Evolutionary conservation across 2,888 invertebrate species (phyloP).

Genomic region (Drosophila suboccidentalis): DNA sequence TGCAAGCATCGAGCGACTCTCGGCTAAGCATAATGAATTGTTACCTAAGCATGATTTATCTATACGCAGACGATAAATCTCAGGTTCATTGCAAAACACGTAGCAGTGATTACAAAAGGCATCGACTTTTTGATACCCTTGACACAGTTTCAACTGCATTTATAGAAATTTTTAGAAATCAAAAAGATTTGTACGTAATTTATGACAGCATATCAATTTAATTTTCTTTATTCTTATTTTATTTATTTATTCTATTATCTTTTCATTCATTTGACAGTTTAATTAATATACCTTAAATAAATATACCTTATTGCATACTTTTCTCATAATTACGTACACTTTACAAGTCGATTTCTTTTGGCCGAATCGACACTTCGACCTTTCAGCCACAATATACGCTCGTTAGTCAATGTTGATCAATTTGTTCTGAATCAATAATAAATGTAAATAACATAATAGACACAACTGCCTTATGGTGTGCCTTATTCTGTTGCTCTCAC

Average conservation of each 20-base stretch:
- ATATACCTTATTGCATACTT: slow-evolving; percentile 15
- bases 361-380: slow-evolving; percentile 60
- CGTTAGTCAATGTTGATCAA: slow-evolving; percentile 74
- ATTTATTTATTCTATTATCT: too few relatives aligned
- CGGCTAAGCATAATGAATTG: slow-evolving; percentile 71
- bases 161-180: background rate
- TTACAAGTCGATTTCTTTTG: slow-evolving; percentile 20
- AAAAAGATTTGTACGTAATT: background rate
- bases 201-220: background rate
- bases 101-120: background rate
- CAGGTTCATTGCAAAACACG: slow-evolving; percentile 21
- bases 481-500: slow-evolving; percentile 17
- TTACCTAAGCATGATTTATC: slow-evolving; percentile 75
- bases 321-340: slow-evolving; percentile 50
- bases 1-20: slow-evolving; percentile 30
- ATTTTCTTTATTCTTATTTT: too few relatives aligned
- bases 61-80: slow-evolving; percentile 66
- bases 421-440: slow-evolving; percentile 76
- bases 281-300: too few relatives aligned
- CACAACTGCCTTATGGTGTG: slow-evolving; percentile 11
- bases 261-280: too few relatives aligned
- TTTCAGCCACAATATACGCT: slow-evolving; percentile 73
- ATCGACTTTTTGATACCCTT: slow-evolving; percentile 31
- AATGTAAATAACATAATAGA: slow-evolving; percentile 76
- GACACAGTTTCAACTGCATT: background rate